A percentile compares a stretch with the other conserved stretches of the same genome.
Conservation (phyloP, 2,797 vertebrate species). For the Enteromius mattozi region DNA sequence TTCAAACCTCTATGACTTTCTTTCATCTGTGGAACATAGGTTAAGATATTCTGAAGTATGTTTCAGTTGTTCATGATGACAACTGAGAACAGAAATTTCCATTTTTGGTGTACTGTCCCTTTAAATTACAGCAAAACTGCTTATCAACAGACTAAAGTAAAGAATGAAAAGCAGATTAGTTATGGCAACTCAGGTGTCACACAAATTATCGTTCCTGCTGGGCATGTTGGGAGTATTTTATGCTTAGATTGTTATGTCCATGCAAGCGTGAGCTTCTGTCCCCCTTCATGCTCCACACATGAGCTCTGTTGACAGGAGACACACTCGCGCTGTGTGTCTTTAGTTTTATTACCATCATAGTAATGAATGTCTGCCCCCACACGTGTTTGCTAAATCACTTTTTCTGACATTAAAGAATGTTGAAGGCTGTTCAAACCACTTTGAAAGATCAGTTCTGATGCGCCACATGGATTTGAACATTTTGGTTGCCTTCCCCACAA, state of each 20-base stretch:
- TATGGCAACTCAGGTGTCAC: constrained; percentile 17
- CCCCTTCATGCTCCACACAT: neutral
- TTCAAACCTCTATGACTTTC: neutral
- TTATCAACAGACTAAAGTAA: constrained; percentile 11
- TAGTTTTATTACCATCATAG: constrained; percentile 1
- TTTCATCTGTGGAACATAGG: neutral
- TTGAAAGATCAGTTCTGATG: neutral
- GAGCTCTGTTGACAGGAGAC: constrained; percentile 37
- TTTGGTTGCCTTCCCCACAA: neutral
- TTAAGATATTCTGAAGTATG: neutral
- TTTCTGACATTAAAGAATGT: constrained; percentile 32
- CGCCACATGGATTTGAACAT: neutral
- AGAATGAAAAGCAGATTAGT: constrained; percentile 26
- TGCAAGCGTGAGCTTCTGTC: neutral
- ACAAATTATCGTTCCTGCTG: neutral
- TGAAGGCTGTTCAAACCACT: constrained; percentile 5
- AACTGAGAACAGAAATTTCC: neutral
- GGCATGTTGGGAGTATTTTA: constrained; percentile 21
- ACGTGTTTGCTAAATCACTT: constrained; percentile 29
- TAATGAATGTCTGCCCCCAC: neutral
- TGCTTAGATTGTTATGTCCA: neutral
- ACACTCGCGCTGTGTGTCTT: constrained; percentile 15
- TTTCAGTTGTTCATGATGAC: neutral
- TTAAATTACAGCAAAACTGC: neutral
- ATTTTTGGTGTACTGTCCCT: no score